Evolutionary conservation across 2,888 invertebrate species (phyloP).

Genomic region (Dioctria rufipes): DNA sequence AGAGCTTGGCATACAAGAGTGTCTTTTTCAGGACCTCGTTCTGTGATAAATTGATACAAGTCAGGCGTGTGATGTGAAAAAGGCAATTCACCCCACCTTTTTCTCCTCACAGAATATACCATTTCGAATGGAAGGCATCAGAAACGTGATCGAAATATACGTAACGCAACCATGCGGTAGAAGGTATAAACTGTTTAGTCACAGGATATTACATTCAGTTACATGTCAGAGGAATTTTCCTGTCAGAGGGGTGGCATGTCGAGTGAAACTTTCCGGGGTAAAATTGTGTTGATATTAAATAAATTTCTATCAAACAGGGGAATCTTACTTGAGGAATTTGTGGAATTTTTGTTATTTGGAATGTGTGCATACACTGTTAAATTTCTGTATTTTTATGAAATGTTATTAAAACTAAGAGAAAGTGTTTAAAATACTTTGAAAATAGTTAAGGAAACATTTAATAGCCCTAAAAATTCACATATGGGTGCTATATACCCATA

Average conservation of each 20-base stretch:
- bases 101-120: not conserved
- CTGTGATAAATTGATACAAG: conserved; percentile 49
- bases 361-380: not conserved
- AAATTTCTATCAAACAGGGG: conserved; percentile 21
- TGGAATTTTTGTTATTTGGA: conserved; percentile 34
- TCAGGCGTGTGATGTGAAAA: conserved; percentile 47
- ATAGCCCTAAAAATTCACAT: too few species aligned
- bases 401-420: too few species aligned
- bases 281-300: conserved; percentile 36
- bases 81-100: conserved; percentile 25
- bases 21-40: conserved; percentile 38
- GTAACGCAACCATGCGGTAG: conserved; percentile 21
- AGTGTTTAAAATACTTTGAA: too few species aligned
- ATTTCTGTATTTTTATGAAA: too few species aligned
- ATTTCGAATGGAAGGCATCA: not conserved
- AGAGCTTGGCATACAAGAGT: conserved; percentile 1
- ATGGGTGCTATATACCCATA: too few species aligned
- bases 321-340: conserved; percentile 13
- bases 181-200: conserved; percentile 70
- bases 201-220: conserved; percentile 71
- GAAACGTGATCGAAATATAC: conserved; percentile 17
- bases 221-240: conserved; percentile 63
- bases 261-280: not conserved
- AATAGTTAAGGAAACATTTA: too few species aligned
- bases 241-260: not conserved